A percentile compares a stretch with the other conserved stretches of the same genome.
Evolutionary conservation across 2,888 invertebrate genomes (phyloP).

Genomic region (Parnassius orleans): DNA sequence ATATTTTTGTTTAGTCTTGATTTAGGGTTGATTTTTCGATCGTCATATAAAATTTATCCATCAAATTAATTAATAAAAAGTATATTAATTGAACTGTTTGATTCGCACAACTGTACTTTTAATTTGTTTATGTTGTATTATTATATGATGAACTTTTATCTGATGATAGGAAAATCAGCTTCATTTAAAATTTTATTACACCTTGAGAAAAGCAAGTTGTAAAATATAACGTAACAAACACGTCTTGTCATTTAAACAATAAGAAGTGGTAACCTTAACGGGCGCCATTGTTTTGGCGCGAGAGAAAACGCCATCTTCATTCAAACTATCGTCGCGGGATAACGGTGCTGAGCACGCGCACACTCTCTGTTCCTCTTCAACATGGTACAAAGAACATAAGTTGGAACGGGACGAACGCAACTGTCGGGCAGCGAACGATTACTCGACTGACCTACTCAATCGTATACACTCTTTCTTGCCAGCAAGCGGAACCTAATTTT

Average conservation of each 20-base stretch:
- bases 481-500: constrained; percentile 79
- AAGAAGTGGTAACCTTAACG: constrained; percentile 31
- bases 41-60: too few relatives aligned
- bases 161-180: too few relatives aligned
- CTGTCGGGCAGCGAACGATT: constrained; percentile 70
- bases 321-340: constrained; percentile 78
- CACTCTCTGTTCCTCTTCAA: constrained; percentile 40
- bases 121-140: too few relatives aligned
- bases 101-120: too few relatives aligned
- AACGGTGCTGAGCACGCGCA: constrained; percentile 76
- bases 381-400: constrained; percentile 17
- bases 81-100: too few relatives aligned
- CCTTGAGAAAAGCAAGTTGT: not conserved
- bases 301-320: constrained; percentile 80
- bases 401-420: constrained; percentile 51
- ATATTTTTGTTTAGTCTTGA: too few relatives aligned
- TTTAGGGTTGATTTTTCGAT: too few relatives aligned
- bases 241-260: constrained; percentile 1
- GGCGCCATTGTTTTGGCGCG: constrained; percentile 76
- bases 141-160: too few relatives aligned
- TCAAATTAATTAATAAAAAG: too few relatives aligned
- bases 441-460: constrained; percentile 81
- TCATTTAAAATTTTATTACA: too few relatives aligned
- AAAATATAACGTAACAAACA: constrained; percentile 1
- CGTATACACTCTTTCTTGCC: constrained; percentile 80